Base-by-base conservation (phyloP, 1,140 invertebrate species). In the Drosophila aff. region DNA sequence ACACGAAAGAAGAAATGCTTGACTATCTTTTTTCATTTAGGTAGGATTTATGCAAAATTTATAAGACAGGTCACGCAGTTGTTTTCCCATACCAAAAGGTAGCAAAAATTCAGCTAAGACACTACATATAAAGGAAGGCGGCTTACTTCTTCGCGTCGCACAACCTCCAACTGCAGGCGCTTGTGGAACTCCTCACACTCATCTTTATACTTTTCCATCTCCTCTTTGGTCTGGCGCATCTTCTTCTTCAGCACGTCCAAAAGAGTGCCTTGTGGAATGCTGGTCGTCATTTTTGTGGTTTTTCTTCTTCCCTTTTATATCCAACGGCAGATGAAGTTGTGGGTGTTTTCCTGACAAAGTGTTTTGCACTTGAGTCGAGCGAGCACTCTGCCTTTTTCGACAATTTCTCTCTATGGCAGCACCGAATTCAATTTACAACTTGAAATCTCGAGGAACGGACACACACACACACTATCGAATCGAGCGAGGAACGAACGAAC, bases 191-290 rank as follows among this genome's bases (percentile, higher is more conserved):
- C 97, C 93, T 98, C 97, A 93, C 96, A 97, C 93, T 98, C 97
- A 93, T 99, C 98, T 95, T 98, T 98, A 94, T 97, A 98, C 93
- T 97, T 96, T 93, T 99, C 98, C 96, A 98, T 97, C 95, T 99
- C 98, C 93, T 99, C 98, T 94, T 99, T 99, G 74, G 98, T 97
- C 93, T 98, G 97, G 85, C 97, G 96, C 98, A 99, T 99, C 96
- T 99, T 99, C 95, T 99, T 99, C 95, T 99, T 99, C 80, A 99
- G 95, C 85, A 98, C 97, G 94, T 99, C 98, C 92, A 99, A 95
- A 78, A 99, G 95, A 85, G 96, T 96, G 90, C 97, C 97, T 94
- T 97, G 96, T 92, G 96, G 96, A 94, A 97, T 95, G 94, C 96
- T 97, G 89, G 96, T 95, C 94, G 96, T 96, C 96, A 97, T 97